Evolutionary conservation across 2,888 invertebrate genomes (phyloP).

Genomic region (Phaonia tiefii): DNA sequence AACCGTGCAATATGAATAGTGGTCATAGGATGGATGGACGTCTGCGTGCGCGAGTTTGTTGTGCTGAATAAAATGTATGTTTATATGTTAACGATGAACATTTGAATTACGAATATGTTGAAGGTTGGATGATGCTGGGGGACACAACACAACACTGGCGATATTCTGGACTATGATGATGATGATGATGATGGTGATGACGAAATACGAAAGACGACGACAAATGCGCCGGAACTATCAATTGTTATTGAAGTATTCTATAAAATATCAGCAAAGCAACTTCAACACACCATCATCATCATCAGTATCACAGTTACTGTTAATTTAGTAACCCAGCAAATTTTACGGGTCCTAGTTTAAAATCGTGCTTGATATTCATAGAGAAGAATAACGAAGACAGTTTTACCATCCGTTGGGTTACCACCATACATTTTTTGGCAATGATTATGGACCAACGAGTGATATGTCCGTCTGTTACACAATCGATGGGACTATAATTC

Average conservation of each 20-base stretch:
- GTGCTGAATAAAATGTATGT: constrained; percentile 42
- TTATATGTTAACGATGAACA: constrained; percentile 58
- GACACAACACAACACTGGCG: not conserved
- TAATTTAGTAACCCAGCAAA: constrained; percentile 19
- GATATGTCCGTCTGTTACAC: no score
- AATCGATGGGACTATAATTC: no score
- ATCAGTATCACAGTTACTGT: not conserved
- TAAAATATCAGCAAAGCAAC: not conserved
- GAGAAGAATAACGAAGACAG: no score
- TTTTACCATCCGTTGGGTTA: no score
- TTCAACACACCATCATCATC: constrained; percentile 39
- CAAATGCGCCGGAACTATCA: constrained; percentile 77
- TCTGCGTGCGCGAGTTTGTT: constrained; percentile 39
- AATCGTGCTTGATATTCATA: no score
- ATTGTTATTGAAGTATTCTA: constrained; percentile 73
- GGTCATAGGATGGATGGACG: constrained; percentile 39
- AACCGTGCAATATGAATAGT: constrained; percentile 67
- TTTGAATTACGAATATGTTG: constrained; percentile 53
- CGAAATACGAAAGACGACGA: constrained; percentile 39
- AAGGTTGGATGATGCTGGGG: constrained; percentile 21
- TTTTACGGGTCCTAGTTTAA: no score
- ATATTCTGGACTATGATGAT: constrained; percentile 35
- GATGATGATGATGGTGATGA: constrained; percentile 23
- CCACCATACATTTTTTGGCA: no score
- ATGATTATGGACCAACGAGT: no score